These are phyloP conservation scores for Enoplosus armatus DNA, from an alignment of 2,797 vertebrate species.

Conservation along the genomic window DNA sequence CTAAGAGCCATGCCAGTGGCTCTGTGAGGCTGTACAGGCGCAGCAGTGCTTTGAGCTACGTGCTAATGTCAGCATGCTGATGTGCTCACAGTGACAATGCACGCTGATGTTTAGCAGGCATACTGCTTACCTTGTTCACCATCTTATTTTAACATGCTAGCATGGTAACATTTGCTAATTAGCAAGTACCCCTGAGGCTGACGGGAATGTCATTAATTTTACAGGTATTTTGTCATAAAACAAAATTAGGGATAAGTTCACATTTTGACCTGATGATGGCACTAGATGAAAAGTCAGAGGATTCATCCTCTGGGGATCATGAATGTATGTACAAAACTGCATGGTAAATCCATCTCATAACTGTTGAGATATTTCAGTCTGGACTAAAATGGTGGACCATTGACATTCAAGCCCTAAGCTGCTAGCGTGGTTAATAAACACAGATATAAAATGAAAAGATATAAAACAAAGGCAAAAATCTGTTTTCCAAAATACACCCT, in stretches of 20 bases:
- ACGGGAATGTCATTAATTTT: neutral
- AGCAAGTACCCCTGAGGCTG: too few relatives aligned
- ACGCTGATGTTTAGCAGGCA: too few relatives aligned
- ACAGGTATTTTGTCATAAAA: too few relatives aligned
- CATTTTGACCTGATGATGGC: neutral
- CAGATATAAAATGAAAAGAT: too few relatives aligned
- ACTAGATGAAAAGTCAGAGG: neutral
- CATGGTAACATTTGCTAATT: too few relatives aligned
- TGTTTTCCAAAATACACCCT: neutral
- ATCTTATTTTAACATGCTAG: too few relatives aligned
- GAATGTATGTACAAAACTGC: neutral
- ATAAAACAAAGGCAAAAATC: neutral
- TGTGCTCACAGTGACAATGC: too few relatives aligned
- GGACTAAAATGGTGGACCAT: neutral
- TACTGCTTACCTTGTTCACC: too few relatives aligned
- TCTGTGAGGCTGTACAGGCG: neutral
- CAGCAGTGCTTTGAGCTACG: neutral
- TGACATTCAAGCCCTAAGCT: neutral
- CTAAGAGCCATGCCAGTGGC: neutral
- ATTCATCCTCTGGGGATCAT: neutral
- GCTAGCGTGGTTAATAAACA: neutral
- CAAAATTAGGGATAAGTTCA: too few relatives aligned
- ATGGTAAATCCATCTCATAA: neutral
- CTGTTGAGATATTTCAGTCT: too few relatives aligned
- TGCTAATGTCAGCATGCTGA: too few relatives aligned